Evolutionary conservation across 2,888 invertebrate genomes (phyloP).

Genomic region (Drosophila glabriapex): DNA sequence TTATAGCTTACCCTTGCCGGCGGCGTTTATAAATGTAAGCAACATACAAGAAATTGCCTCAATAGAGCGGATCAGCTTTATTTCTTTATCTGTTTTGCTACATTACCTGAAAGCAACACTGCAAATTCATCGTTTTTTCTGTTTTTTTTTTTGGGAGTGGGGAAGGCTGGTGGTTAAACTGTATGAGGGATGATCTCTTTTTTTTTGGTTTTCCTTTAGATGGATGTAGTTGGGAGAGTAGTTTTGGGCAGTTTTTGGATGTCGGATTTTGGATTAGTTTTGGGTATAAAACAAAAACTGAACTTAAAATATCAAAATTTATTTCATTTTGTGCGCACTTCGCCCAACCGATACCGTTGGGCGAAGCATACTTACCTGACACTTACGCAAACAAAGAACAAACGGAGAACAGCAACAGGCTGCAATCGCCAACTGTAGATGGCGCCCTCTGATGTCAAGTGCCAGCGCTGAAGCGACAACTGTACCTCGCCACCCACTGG

Average conservation of each 20-base stretch:
- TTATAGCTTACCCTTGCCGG: slow-evolving; percentile 73
- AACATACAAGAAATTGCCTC: slow-evolving; percentile 30
- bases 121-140: slow-evolving; percentile 46
- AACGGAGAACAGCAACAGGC: neutral
- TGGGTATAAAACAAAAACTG: slow-evolving; percentile 59
- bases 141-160: slow-evolving; percentile 8
- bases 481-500: slow-evolving; percentile 57
- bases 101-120: slow-evolving; percentile 69
- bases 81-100: slow-evolving; percentile 33
- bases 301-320: slow-evolving; percentile 73
- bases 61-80: slow-evolving; percentile 29
- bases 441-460: slow-evolving; percentile 28
- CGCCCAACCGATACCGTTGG: slow-evolving; percentile 87
- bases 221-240: slow-evolving; percentile 10
- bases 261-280: slow-evolving; percentile 1
- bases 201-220: slow-evolving; percentile 19
- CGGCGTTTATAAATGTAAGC: slow-evolving; percentile 49
- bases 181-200: neutral
- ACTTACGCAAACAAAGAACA: neutral
- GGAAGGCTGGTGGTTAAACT: neutral
- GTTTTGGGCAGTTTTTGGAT: slow-evolving; percentile 5
- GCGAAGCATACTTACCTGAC: slow-evolving; percentile 87
- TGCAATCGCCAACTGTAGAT: slow-evolving; percentile 14
- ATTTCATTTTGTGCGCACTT: slow-evolving; percentile 79
- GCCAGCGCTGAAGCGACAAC: slow-evolving; percentile 58